Evolutionary conservation across 2,113 vertebrate genomes (phyloP).

Genomic region (Channa argus): DNA sequence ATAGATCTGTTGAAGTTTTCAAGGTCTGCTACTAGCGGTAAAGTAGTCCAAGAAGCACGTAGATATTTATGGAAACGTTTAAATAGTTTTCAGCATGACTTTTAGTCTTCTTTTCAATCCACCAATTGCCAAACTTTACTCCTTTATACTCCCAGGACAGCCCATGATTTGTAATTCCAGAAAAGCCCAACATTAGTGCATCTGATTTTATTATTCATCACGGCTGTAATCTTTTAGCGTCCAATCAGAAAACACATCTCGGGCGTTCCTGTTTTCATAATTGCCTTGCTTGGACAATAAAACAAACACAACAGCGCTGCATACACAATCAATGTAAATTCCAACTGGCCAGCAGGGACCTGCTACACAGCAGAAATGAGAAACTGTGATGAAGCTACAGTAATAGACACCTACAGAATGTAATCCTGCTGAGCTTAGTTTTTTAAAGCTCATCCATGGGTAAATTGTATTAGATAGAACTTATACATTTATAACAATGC

Average conservation of each 20-base stretch:
- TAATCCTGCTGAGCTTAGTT: slow-evolving; percentile 32
- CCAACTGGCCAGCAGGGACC: slow-evolving; percentile 59
- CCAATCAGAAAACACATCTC: slow-evolving; percentile 68
- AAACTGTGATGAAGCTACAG: slow-evolving; percentile 55
- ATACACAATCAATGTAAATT: slow-evolving; percentile 74
- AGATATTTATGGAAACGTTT: slow-evolving; percentile 1
- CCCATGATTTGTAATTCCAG: slow-evolving; percentile 21
- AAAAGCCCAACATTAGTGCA: slow-evolving; percentile 29
- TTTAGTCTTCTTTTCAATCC: neutral
- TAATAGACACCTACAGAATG: slow-evolving; percentile 29
- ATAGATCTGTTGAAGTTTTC: slow-evolving; percentile 25
- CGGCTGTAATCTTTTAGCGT: slow-evolving; percentile 55
- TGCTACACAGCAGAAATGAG: slow-evolving; percentile 48
- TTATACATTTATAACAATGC: neutral
- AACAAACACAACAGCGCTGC: slow-evolving; percentile 52
- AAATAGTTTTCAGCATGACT: neutral
- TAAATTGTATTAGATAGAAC: slow-evolving; percentile 15
- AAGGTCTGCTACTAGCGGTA: neutral
- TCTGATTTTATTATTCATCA: slow-evolving; percentile 66
- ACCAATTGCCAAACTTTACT: slow-evolving; percentile 17
- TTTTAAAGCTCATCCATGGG: slow-evolving; percentile 24
- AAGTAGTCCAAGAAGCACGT: neutral
- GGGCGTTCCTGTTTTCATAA: slow-evolving; percentile 62
- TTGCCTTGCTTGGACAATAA: slow-evolving; percentile 61
- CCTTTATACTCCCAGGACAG: neutral